Evolutionary conservation across 2,888 invertebrate genomes (phyloP).

Genomic region (Arctia plantaginis): DNA sequence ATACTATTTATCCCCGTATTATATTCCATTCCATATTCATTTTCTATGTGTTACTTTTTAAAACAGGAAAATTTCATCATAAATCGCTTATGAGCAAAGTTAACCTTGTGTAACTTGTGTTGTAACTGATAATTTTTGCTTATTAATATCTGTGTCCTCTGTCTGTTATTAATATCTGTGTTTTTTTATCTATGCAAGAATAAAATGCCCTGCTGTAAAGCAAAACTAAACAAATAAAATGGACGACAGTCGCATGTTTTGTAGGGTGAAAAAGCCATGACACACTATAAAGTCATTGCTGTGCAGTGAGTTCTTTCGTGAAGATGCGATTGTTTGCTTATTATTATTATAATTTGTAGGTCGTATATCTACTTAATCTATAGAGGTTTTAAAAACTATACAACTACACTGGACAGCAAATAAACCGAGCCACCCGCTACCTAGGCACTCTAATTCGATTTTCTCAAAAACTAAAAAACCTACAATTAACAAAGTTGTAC

Average conservation of each 20-base stretch:
- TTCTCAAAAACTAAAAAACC: too few relatives aligned
- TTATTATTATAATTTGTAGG: not conserved
- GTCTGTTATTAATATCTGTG: too few relatives aligned
- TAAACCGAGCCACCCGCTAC: too few relatives aligned
- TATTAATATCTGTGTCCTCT: not conserved
- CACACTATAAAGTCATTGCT: conserved; percentile 6
- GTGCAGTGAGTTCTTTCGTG: not conserved
- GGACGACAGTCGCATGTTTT: not conserved
- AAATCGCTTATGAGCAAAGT: conserved; percentile 9
- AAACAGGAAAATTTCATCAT: conserved; percentile 31
- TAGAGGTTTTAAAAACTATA: not conserved
- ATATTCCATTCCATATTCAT: conserved; percentile 1
- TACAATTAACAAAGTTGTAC: too few relatives aligned
- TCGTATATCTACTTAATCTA: not conserved
- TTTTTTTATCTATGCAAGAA: not conserved
- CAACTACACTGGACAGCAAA: too few relatives aligned
- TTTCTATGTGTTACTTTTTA: conserved; percentile 17
- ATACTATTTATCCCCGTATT: not conserved
- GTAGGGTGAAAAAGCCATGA: conserved; percentile 4
- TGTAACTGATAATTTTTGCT: conserved; percentile 2
- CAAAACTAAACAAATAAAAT: not conserved
- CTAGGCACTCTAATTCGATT: too few relatives aligned
- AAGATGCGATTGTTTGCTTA: conserved; percentile 6
- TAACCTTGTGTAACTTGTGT: conserved; percentile 4
- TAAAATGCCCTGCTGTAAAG: not conserved